A percentile compares a stretch with the other conserved stretches of the same genome.
phyloP scores from a whole-genome alignment of 2,113 vertebrate genomes.

The Oxyruncus cristatus region DNA sequence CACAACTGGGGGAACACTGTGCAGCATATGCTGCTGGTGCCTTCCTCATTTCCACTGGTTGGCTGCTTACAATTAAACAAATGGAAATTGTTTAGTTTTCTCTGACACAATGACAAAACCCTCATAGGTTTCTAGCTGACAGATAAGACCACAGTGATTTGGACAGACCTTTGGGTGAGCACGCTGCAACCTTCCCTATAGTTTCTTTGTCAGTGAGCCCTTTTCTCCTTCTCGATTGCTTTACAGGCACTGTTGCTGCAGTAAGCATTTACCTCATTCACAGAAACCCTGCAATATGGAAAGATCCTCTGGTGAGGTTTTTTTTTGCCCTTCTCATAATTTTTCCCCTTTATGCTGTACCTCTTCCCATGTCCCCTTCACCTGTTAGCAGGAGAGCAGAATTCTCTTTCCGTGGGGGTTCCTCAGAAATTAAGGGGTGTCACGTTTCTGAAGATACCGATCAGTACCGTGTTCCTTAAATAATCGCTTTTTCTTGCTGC shows the following conservation, averaged over 20 bases:
- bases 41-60: background rate
- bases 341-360: background rate
- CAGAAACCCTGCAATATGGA: slow-evolving; percentile 53
- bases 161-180: background rate
- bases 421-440: background rate
- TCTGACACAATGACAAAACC: background rate
- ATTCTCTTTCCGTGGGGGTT: background rate
- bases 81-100: background rate
- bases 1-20: no score
- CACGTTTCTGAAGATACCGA: background rate
- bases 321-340: background rate
- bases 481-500: background rate
- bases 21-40: background rate
- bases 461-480: background rate
- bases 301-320: slow-evolving; percentile 57
- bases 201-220: background rate
- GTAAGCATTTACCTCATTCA: slow-evolving; percentile 61
- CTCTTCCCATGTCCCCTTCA: background rate
- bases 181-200: background rate
- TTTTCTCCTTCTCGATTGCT: background rate
- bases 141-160: background rate
- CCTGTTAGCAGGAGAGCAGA: background rate
- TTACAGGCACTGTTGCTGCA: background rate
- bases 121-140: background rate
- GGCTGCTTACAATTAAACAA: background rate